Percentiles rank a stretch among this genome's conserved stretches.
Evolutionary conservation across 1,140 invertebrate genomes (phyloP).

Genomic region (Odontomachus brunneus): DNA sequence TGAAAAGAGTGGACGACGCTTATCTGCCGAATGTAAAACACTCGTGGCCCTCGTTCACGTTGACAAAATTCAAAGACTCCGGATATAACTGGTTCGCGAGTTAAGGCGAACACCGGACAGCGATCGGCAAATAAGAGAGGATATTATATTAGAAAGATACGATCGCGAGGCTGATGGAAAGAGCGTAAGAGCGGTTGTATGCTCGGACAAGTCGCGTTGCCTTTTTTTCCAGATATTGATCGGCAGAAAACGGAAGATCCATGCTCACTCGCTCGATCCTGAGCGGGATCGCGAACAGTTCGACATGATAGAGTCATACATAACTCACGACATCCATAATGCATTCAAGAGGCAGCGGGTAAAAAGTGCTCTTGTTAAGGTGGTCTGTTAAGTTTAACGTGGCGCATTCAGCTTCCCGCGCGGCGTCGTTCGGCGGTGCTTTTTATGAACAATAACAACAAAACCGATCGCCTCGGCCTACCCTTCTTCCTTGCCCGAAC

Average conservation of each 20-base stretch:
- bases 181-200: background rate
- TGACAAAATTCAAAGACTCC: no score
- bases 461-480: conserved; percentile 58
- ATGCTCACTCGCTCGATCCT: conserved; percentile 42
- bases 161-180: background rate
- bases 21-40: no score
- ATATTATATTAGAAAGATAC: background rate
- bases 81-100: background rate
- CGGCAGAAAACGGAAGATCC: background rate
- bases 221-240: conserved; percentile 10
- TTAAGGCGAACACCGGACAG: no score
- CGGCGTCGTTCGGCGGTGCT: conserved; percentile 50
- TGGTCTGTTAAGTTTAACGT: conserved; percentile 73
- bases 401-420: conserved; percentile 71
- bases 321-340: conserved; percentile 83
- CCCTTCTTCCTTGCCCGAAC: background rate
- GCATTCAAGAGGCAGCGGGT: conserved; percentile 75
- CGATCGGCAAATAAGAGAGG: background rate
- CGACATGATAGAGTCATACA: conserved; percentile 82
- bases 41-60: no score
- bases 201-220: no score
- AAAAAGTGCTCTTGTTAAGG: conserved; percentile 81
- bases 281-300: conserved; percentile 47
- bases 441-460: conserved; percentile 73
- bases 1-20: no score